Conservation (phyloP, 2,888 invertebrate species). For the Geophilus truncorum region DNA sequence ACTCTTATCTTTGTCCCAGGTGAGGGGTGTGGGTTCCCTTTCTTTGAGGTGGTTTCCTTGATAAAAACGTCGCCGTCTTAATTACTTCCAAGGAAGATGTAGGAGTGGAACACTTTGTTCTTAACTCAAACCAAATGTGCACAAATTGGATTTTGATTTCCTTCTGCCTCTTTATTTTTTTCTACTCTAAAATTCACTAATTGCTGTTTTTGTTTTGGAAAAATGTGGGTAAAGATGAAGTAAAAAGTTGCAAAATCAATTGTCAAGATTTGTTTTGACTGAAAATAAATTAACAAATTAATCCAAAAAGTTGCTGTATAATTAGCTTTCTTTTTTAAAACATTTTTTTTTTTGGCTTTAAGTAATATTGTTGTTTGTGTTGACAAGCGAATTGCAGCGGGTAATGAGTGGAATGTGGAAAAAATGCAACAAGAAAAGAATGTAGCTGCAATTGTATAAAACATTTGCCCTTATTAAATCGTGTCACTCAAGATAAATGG, state of each 20-base stretch:
- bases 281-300: neutral
- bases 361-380: neutral
- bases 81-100: neutral
- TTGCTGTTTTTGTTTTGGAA: neutral
- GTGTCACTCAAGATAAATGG: neutral
- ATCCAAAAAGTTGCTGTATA: neutral
- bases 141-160: conserved; percentile 25
- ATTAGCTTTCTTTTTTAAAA: neutral
- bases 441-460: conserved; percentile 1
- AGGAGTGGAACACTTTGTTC: conserved; percentile 19
- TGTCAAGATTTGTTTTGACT: neutral
- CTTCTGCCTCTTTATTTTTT: neutral
- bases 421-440: neutral
- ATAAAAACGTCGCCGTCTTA: neutral
- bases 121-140: conserved; percentile 11
- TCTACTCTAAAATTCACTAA: neutral
- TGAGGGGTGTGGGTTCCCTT: neutral
- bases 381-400: conserved; percentile 8
- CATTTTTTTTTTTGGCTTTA: neutral
- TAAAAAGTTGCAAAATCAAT: neutral
- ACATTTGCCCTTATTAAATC: neutral
- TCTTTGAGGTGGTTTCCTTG: neutral
- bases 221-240: neutral
- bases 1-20: conserved; percentile 14
- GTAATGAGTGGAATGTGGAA: neutral